These are phyloP conservation scores for Dryas iulia DNA, from an alignment of 1,140 invertebrate species.

Conservation along the genomic window DNA sequence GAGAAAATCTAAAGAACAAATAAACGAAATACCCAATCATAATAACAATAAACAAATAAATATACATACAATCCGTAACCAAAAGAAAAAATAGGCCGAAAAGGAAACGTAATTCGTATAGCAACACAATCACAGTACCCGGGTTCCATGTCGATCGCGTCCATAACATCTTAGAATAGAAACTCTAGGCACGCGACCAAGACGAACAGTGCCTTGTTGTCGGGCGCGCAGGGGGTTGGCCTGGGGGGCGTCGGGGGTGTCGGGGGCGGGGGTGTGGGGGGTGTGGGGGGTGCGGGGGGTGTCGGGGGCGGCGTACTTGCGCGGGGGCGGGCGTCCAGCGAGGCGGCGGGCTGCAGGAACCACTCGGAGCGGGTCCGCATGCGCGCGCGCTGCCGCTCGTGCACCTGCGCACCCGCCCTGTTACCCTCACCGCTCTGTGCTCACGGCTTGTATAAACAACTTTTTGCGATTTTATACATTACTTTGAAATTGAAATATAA, in stretches of 20 bases:
- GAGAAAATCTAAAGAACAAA: background rate
- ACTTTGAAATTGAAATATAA: background rate
- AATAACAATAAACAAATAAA: background rate
- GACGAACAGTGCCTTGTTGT: constrained; percentile 75
- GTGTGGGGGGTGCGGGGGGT: constrained; percentile 27
- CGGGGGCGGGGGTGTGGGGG: constrained; percentile 32
- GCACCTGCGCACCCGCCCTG: constrained; percentile 84
- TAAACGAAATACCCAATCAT: background rate
- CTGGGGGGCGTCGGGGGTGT: constrained; percentile 21
- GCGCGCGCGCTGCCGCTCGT: constrained; percentile 94
- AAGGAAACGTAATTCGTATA: constrained; percentile 43
- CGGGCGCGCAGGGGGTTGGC: constrained; percentile 37
- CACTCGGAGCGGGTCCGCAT: constrained; percentile 97
- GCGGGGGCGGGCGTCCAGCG: constrained; percentile 79
- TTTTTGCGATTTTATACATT: background rate
- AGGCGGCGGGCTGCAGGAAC: constrained; percentile 90
- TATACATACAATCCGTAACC: background rate
- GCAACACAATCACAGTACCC: constrained; percentile 57
- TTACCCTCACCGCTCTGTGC: constrained; percentile 23
- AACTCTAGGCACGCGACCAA: constrained; percentile 81
- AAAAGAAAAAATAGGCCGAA: constrained; percentile 15
- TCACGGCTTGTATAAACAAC: constrained; percentile 27
- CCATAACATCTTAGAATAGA: constrained; percentile 67
- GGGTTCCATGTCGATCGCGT: constrained; percentile 37
- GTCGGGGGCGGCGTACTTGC: constrained; percentile 65